Evolutionary conservation across 2,113 vertebrate genomes (phyloP).

Genomic region (Picathartes gymnocephalus): DNA sequence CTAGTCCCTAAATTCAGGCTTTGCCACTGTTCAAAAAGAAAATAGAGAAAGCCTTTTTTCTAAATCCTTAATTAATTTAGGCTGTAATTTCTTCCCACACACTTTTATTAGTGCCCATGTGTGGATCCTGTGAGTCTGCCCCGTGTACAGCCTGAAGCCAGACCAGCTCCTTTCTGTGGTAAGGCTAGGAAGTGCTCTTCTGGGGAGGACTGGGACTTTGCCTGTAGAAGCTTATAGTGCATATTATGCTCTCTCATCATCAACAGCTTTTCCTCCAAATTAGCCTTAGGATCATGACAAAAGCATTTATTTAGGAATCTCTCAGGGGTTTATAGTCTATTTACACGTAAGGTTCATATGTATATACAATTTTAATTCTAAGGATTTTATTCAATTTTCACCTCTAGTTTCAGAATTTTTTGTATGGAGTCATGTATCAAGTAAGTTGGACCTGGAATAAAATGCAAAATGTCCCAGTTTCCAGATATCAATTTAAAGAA

Average conservation of each 20-base stretch:
- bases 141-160: neutral
- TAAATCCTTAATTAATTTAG: neutral
- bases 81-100: neutral
- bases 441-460: neutral
- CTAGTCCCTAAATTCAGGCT: neutral
- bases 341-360: neutral
- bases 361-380: neutral
- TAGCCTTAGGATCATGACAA: neutral
- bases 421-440: neutral
- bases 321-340: neutral
- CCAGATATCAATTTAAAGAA: neutral
- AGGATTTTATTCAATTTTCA: neutral
- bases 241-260: neutral
- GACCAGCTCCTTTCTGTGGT: neutral
- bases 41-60: neutral
- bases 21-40: neutral
- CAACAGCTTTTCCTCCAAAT: neutral
- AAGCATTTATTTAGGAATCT: neutral
- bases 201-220: neutral
- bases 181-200: neutral
- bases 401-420: neutral
- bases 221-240: neutral
- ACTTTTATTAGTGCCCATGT: neutral
- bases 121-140: neutral
- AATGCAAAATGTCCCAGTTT: neutral